Base-by-base conservation (phyloP, 2,113 vertebrate genomes). In the Campylomormyrus numenius region DNA sequence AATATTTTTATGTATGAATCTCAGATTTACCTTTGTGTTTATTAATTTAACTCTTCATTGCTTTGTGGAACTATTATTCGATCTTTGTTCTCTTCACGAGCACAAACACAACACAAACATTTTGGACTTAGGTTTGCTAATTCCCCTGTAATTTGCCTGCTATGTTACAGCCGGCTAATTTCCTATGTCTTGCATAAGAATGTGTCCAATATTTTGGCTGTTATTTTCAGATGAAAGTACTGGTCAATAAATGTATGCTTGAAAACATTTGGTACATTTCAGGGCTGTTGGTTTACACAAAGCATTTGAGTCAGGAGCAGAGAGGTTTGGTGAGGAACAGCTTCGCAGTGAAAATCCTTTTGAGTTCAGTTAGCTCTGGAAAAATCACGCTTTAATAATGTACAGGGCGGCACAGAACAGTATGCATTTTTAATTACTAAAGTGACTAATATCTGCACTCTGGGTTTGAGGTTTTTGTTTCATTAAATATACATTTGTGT, bases 351-450 rank as follows among this genome's bases (percentile, higher is more conserved):
- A 98, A 98, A 97, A 99, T 98, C 97, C 97, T 97, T 98, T 97
- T 97, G 97, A 98, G 97, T 95, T 95, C 95, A 96, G 97, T 97
- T 98, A 97, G 98, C 97, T 97, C 97, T 96, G 96, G 96, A 96
- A 97, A 42, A 97, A 95, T 96, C 96, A 94, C 95, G 96, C 96
- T 97, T 99, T 97, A 99, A 99, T 99, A 99, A 99, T 98, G 97
- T 97, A 99, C 96, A 96, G 94, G 94, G 96, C 91, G 94, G 97
- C 97, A 96, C 97, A 95, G 97, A 97, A 97, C 97, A 97, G 98
- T 98, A 98, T 99, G 94, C 98, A 99, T 99, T 99, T 98, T 99
- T 99, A 99, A 99, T 99, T 98, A 98, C 97, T 98, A 98, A 99
- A 99, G 97, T 98, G 97, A 98, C 97, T 98, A 99, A 99, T 99